Percentiles rank a stretch among this genome's conserved stretches.
Conservation (phyloP, 2,888 invertebrate species). For the Mythimna lalbum region DNA sequence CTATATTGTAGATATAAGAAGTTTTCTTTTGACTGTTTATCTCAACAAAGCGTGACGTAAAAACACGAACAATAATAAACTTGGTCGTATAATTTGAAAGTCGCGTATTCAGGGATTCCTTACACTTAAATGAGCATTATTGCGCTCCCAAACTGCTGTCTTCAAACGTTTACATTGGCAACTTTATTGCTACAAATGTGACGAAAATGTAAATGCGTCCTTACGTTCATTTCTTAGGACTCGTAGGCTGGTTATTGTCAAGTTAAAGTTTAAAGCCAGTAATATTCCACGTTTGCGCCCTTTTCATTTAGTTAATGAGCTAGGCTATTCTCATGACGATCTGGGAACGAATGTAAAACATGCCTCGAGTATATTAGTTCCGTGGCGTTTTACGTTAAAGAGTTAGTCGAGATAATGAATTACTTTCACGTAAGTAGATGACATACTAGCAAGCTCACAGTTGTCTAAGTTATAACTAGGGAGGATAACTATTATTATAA, state of each 20-base stretch:
- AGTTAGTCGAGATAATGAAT: conserved; percentile 1
- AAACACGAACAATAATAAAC: conserved; percentile 65
- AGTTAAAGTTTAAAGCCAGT: conserved; percentile 69
- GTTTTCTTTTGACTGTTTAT: conserved; percentile 25
- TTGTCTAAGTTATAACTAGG: neutral
- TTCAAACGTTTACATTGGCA: conserved; percentile 79
- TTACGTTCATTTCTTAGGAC: conserved; percentile 71
- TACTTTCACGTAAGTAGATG: conserved; percentile 10
- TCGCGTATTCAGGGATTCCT: conserved; percentile 73
- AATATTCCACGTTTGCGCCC: conserved; percentile 61
- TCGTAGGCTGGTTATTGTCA: conserved; percentile 71
- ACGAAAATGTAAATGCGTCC: conserved; percentile 81
- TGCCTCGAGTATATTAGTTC: conserved; percentile 17
- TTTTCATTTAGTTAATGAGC: conserved; percentile 56
- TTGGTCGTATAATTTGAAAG: conserved; percentile 72
- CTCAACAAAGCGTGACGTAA: conserved; percentile 26
- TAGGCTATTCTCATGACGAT: conserved; percentile 30
- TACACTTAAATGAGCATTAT: conserved; percentile 81
- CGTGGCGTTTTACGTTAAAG: neutral
- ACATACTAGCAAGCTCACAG: neutral
- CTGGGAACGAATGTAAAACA: conserved; percentile 30
- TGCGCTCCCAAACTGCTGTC: conserved; percentile 78
- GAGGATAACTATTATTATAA: neutral
- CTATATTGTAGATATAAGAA: neutral
- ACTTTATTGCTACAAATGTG: conserved; percentile 84